Percentiles rank a stretch among this genome's conserved stretches.
These are phyloP conservation scores for Horisme vitalbata DNA, from an alignment of 2,888 invertebrate genomes.

Conservation along the genomic window DNA sequence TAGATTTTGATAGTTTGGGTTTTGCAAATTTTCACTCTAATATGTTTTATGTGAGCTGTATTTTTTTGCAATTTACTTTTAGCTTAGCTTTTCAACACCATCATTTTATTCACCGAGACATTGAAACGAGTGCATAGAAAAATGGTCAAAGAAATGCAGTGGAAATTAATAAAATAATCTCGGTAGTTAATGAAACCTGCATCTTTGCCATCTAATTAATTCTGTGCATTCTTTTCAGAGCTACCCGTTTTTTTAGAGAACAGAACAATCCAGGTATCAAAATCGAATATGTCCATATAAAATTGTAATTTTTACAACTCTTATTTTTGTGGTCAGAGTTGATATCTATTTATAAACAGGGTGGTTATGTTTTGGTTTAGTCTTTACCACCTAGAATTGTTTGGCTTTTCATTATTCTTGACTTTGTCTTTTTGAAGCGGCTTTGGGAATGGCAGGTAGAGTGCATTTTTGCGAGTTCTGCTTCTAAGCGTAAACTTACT, in stretches of 20 bases:
- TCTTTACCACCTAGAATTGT: slow-evolving; percentile 3
- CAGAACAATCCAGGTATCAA: slow-evolving; percentile 47
- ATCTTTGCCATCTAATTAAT: slow-evolving; percentile 67
- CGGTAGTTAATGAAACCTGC: slow-evolving; percentile 41
- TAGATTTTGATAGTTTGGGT: slow-evolving; percentile 15
- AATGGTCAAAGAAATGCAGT: slow-evolving; percentile 79
- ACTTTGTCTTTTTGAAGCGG: slow-evolving; percentile 12
- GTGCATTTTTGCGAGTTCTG: not conserved
- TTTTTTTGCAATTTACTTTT: slow-evolving; percentile 71
- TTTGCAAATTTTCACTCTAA: not conserved
- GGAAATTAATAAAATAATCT: slow-evolving; percentile 35
- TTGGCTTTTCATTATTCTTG: slow-evolving; percentile 8
- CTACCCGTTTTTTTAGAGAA: slow-evolving; percentile 61
- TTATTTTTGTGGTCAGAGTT: no score
- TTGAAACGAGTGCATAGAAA: slow-evolving; percentile 79
- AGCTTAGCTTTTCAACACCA: slow-evolving; percentile 41
- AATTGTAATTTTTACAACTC: no score
- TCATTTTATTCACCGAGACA: slow-evolving; percentile 24
- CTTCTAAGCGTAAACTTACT: no score
- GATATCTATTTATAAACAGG: no score
- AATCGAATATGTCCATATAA: not conserved
- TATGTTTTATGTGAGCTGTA: slow-evolving; percentile 57
- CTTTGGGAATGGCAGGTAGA: slow-evolving; percentile 15
- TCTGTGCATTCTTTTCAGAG: slow-evolving; percentile 82
- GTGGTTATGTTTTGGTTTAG: no score